Evolutionary conservation across 2,888 invertebrate species (phyloP).

Genomic region (Salticus scenicus): DNA sequence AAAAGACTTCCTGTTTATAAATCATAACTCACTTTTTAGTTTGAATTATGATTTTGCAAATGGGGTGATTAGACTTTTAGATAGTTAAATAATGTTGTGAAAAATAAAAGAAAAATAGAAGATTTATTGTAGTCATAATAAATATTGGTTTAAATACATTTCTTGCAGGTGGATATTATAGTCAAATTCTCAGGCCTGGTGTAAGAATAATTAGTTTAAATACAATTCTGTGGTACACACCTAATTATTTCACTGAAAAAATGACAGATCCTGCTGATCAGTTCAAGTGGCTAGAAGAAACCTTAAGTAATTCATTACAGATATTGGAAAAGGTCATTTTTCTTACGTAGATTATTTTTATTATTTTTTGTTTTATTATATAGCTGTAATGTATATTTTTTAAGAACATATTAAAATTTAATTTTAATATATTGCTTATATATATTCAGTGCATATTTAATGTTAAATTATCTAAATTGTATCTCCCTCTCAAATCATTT

Average conservation of each 20-base stretch:
- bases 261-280: slow-evolving; percentile 52
- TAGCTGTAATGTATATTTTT: too few species aligned
- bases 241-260: slow-evolving; percentile 29
- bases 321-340: slow-evolving; percentile 42
- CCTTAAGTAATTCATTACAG: slow-evolving; percentile 34
- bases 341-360: not conserved
- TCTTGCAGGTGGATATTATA: slow-evolving; percentile 53
- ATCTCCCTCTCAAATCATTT: too few species aligned
- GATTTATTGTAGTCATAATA: not conserved
- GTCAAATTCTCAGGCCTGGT: slow-evolving; percentile 34
- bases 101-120: not conserved
- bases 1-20: too few species aligned
- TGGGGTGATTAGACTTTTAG: too few species aligned
- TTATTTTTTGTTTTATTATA: not conserved
- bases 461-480: too few species aligned
- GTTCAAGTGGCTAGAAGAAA: slow-evolving; percentile 39
- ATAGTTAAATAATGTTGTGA: too few species aligned
- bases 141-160: not conserved
- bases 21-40: too few species aligned
- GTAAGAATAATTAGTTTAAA: slow-evolving; percentile 56
- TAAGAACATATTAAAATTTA: too few species aligned
- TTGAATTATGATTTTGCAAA: too few species aligned
- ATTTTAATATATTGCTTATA: too few species aligned
- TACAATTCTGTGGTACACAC: slow-evolving; percentile 58
- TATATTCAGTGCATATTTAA: too few species aligned